phyloP scores from a whole-genome alignment of 1,140 invertebrate species.

The Hestina assimilis region DNA sequence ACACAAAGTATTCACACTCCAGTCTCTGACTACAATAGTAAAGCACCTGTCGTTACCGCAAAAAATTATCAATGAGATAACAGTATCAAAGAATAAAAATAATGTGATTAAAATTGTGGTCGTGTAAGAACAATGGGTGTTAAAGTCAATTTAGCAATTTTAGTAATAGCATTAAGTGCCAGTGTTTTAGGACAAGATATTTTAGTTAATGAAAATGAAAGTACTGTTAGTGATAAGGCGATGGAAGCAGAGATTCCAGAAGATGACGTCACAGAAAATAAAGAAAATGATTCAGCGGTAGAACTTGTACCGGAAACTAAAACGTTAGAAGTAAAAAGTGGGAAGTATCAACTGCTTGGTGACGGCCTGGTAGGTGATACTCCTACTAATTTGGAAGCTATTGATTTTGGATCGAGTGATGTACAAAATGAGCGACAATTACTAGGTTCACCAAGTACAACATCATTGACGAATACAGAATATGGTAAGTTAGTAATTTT shows the following conservation, averaged over 20 bases:
- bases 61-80: conserved; percentile 52
- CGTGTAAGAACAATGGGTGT: conserved; percentile 60
- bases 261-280: conserved; percentile 35
- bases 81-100: conserved; percentile 41
- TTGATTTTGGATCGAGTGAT: conserved; percentile 42
- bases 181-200: conserved; percentile 58
- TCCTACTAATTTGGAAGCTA: conserved; percentile 47
- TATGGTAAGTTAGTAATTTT: conserved; percentile 44
- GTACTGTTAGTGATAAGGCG: conserved; percentile 42
- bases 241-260: conserved; percentile 25
- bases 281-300: conserved; percentile 32
- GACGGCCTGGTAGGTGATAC: conserved; percentile 48
- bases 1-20: conserved; percentile 59
- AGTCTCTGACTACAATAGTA: conserved; percentile 58
- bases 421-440: conserved; percentile 58
- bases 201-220: conserved; percentile 44
- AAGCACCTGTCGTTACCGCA: conserved; percentile 56
- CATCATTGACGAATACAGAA: conserved; percentile 51
- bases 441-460: conserved; percentile 35
- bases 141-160: conserved; percentile 56
- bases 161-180: conserved; percentile 57
- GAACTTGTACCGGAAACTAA: conserved; percentile 43
- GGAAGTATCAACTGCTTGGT: conserved; percentile 54
- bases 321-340: conserved; percentile 51
- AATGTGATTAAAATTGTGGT: conserved; percentile 47